Conservation (phyloP, 2,888 invertebrate genomes). For the Phasia obesa region DNA sequence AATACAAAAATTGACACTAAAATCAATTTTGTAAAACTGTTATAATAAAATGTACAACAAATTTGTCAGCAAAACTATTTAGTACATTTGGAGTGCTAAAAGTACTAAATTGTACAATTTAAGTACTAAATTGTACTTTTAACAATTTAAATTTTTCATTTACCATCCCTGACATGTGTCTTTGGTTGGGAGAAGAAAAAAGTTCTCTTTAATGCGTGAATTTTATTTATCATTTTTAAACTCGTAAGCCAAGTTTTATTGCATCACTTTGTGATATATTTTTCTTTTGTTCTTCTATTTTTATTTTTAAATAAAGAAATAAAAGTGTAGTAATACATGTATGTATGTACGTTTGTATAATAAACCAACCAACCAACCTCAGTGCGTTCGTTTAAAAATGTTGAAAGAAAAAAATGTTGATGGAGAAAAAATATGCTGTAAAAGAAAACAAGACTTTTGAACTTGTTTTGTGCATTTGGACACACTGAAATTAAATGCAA, state of each 20-base stretch:
- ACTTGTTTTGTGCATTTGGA: constrained; percentile 43
- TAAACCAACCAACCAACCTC: not conserved
- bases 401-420: constrained; percentile 26
- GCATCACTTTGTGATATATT: constrained; percentile 41
- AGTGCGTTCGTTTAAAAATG: constrained; percentile 21
- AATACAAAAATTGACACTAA: too few species aligned
- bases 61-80: too few species aligned
- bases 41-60: too few species aligned
- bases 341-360: not conserved
- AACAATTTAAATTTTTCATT: too few species aligned
- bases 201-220: constrained; percentile 56
- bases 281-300: not conserved
- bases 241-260: constrained; percentile 41
- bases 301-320: too few species aligned
- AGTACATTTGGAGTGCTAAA: too few species aligned
- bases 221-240: constrained; percentile 31
- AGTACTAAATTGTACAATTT: too few species aligned
- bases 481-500: constrained; percentile 9
- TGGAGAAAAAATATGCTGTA: not conserved
- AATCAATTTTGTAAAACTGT: too few species aligned
- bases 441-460: constrained; percentile 59
- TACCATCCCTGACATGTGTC: too few species aligned
- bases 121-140: too few species aligned
- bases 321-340: not conserved
- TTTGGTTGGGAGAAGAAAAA: constrained; percentile 18